phyloP scores from a whole-genome alignment of 2,797 vertebrate species.

The Rhyacichthys aspro region DNA sequence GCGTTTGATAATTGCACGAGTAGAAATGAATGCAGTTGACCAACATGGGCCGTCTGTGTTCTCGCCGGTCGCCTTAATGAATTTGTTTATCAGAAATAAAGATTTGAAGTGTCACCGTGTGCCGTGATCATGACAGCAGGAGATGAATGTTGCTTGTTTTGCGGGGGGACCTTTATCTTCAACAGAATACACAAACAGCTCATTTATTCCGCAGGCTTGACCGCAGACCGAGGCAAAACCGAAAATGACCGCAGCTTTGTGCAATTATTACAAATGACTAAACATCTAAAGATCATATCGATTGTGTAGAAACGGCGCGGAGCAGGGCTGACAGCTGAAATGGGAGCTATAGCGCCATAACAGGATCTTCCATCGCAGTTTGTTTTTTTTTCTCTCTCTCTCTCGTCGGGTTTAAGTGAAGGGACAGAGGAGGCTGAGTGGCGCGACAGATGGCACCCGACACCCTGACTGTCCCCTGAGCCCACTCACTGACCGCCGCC shows the following conservation, averaged over 20 bases:
- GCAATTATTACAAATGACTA: slow-evolving; percentile 53
- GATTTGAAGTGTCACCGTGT: slow-evolving; percentile 9
- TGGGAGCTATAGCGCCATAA: slow-evolving; percentile 12
- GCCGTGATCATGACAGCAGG: slow-evolving; percentile 3
- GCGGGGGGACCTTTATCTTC: slow-evolving; percentile 25
- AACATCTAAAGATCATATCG: slow-evolving; percentile 38
- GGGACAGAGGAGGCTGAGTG: slow-evolving; percentile 26
- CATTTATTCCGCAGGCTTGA: slow-evolving; percentile 34
- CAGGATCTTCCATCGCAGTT: slow-evolving; percentile 3
- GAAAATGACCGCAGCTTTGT: slow-evolving; percentile 17
- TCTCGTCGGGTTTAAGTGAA: slow-evolving; percentile 24
- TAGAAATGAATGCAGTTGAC: neutral
- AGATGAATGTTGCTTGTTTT: slow-evolving; percentile 29
- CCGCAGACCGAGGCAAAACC: slow-evolving; percentile 32
- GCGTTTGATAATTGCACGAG: slow-evolving; percentile 4
- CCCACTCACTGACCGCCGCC: slow-evolving; percentile 59
- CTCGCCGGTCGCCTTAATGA: neutral
- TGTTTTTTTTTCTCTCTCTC: slow-evolving; percentile 1
- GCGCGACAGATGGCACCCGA: slow-evolving; percentile 63
- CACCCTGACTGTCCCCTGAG: slow-evolving; percentile 42
- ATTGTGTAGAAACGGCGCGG: slow-evolving; percentile 4
- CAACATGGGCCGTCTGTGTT: neutral
- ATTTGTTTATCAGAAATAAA: slow-evolving; percentile 14
- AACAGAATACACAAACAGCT: slow-evolving; percentile 34
- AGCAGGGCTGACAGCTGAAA: slow-evolving; percentile 29